phyloP scores from a whole-genome alignment of 1,140 invertebrate genomes.

The Drosophila varians region DNA sequence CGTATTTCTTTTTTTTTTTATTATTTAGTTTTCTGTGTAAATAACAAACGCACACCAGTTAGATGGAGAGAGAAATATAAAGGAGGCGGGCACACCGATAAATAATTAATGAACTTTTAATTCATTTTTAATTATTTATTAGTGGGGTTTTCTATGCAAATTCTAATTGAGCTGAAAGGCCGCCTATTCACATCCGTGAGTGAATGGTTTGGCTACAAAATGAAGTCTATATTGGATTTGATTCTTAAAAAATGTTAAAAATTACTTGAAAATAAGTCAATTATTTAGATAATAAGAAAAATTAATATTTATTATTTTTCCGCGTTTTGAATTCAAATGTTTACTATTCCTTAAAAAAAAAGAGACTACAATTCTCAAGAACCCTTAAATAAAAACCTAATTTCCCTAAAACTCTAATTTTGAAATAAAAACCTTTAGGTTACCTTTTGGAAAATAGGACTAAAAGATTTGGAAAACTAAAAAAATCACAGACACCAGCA shows the following conservation, averaged over 20 bases:
- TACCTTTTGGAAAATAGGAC: conserved; percentile 29
- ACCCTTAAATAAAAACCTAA: background rate
- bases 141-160: conserved; percentile 38
- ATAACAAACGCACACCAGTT: conserved; percentile 41
- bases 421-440: conserved; percentile 10
- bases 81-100: conserved; percentile 6
- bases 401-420: background rate
- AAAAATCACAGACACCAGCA: conserved; percentile 33
- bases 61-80: conserved; percentile 2
- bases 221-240: background rate
- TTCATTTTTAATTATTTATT: conserved; percentile 73
- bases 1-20: conserved; percentile 6
- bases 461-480: conserved; percentile 12
- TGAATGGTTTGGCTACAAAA: conserved; percentile 10
- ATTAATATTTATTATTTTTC: background rate
- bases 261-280: background rate
- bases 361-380: too few relatives aligned
- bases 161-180: conserved; percentile 11
- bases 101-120: conserved; percentile 76
- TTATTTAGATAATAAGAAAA: background rate
- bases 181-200: conserved; percentile 25
- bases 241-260: background rate
- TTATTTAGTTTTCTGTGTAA: conserved; percentile 31
- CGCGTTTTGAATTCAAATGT: background rate
- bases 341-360: background rate